Base-by-base conservation (phyloP, 2,797 vertebrate species). In the Crocidura indochinensis region DNA sequence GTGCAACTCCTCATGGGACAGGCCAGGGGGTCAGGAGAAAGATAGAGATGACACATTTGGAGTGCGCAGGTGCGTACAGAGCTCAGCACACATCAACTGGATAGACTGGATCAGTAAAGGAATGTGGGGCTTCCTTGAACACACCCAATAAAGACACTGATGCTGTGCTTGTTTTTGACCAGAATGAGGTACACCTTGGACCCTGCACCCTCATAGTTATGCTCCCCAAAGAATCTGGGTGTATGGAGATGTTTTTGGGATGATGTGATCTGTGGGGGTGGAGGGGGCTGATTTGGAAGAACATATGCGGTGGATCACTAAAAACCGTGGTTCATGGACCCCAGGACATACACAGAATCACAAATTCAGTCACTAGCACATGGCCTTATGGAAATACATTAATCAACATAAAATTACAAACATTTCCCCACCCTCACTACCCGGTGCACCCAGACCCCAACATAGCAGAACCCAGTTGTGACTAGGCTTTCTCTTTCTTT, bases 161-260 rank as follows among this genome's bases (percentile, higher is more conserved):
- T 72, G 38, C 65, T 53, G 9, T 14, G n/a, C 56, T 10, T 74
- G 56, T 95, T 53, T 82, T 84, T 85, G 90, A 29, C 44, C 15
- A 67, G 44, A 51, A n/a, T 29, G 38, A 56, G 60, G 64, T 20
- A n/a, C 7, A 74, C 5, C 29, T 91, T 31, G 46, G 56, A 14
- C 26, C 27, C 44, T 76, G 46, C 8, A 62, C 53, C 77, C n/a
- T 15, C 27, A 27, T 8, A 86, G 8, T 1, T 38, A 27, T 31
- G 26, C 3, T 80, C 53, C 69, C 83, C 46, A 91, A 90, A 62
- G 73, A 89, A 91, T n/a, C 14, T 65, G 60, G 24, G 5, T 68
- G 14, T 75, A 71, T 46, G 29, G 84, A 92, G 49, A 86, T 47
- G 15, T 53, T 60, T 29, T 73, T 27, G 20, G 38, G 2, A 53